Conservation (phyloP, 2,888 invertebrate species). For the Metallyticus violacea region DNA sequence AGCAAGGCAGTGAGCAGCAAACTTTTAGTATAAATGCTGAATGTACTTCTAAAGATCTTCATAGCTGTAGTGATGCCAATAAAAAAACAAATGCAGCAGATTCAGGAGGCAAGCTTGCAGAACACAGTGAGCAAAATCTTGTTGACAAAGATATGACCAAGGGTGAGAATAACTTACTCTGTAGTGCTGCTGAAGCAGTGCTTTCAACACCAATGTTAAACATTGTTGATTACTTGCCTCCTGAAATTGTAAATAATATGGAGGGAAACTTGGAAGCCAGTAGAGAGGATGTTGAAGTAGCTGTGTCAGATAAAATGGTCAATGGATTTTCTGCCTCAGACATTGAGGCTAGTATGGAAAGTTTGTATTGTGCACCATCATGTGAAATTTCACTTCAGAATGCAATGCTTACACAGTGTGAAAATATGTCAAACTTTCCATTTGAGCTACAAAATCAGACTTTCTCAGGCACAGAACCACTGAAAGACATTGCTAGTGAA, state of each 20-base stretch:
- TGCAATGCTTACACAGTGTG: not conserved
- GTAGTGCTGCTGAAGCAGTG: not conserved
- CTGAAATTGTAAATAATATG: not conserved
- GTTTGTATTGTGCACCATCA: not conserved
- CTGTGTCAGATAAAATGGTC: not conserved
- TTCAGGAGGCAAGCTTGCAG: not conserved
- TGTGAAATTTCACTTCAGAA: not conserved
- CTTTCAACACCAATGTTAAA: not conserved
- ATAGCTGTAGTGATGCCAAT: not conserved
- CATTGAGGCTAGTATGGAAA: not conserved
- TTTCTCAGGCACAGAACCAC: not conserved
- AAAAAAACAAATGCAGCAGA: not conserved
- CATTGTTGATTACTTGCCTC: slow-evolving; percentile 3
- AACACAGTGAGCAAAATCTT: not conserved
- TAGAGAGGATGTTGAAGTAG: not conserved
- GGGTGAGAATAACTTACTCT: not conserved
- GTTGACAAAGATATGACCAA: not conserved
- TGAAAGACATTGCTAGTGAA: not conserved
- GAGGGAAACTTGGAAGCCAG: not conserved
- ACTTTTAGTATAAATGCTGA: not conserved
- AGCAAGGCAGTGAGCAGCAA: not conserved
- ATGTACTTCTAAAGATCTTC: too few relatives aligned
- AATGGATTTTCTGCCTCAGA: not conserved
- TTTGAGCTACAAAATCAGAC: not conserved
- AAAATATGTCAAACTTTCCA: not conserved